Evolutionary conservation across 2,113 vertebrate species (phyloP).

Genomic region (Glaucomys volans): DNA sequence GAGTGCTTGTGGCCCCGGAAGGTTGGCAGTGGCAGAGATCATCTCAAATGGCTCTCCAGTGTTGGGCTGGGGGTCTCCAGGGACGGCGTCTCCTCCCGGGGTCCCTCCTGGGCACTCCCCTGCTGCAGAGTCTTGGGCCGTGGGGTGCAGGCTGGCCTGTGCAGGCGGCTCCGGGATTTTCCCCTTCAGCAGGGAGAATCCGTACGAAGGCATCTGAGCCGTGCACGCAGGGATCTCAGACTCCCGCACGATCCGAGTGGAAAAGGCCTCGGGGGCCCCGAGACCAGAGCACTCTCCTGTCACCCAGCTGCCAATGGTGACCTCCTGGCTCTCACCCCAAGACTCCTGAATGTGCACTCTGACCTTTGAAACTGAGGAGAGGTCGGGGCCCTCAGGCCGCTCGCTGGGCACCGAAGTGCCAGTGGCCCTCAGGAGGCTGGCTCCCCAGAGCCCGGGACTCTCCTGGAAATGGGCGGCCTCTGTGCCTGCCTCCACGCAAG

Average conservation of each 20-base stretch:
- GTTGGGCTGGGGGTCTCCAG: constrained; percentile 50
- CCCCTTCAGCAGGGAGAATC: constrained; percentile 86
- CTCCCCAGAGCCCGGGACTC: neutral
- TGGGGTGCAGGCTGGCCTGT: neutral
- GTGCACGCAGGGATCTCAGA: constrained; percentile 83
- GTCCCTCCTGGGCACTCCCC: neutral
- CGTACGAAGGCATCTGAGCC: constrained; percentile 82
- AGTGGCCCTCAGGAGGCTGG: constrained; percentile 49
- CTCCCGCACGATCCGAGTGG: constrained; percentile 83
- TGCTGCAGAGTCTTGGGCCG: fast-evolving
- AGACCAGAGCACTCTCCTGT: constrained; percentile 20
- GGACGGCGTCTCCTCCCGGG: neutral
- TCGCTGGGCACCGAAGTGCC: constrained; percentile 38
- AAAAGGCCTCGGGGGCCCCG: constrained; percentile 48
- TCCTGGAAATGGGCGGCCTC: neutral
- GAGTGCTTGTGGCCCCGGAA: constrained; percentile 6
- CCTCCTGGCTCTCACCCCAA: constrained; percentile 40
- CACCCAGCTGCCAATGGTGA: neutral
- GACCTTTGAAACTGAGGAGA: constrained; percentile 69
- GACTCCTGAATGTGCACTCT: constrained; percentile 75
- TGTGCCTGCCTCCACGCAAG: neutral
- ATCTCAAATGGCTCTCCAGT: constrained; percentile 63
- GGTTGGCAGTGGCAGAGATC: neutral
- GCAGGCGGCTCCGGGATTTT: constrained; percentile 81
- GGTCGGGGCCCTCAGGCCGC: constrained; percentile 36